These are phyloP conservation scores for Hippocampus kuda DNA, from an alignment of 2,797 vertebrate species.

Conservation along the genomic window DNA sequence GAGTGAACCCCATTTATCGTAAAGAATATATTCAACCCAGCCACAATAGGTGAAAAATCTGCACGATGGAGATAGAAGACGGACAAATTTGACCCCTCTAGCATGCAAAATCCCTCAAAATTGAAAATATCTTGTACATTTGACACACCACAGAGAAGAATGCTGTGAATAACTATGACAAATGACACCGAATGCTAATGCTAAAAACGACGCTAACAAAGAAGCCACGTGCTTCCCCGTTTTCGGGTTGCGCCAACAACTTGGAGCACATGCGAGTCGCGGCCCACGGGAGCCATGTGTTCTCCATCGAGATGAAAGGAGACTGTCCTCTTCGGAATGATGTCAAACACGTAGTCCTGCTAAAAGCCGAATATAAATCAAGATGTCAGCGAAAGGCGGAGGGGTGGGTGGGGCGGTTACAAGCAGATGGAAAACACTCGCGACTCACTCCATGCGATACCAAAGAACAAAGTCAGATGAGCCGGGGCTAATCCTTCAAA, in stretches of 20 bases:
- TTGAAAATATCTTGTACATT: too few species aligned
- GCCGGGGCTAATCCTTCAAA: constrained; percentile 44
- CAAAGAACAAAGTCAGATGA: constrained; percentile 43
- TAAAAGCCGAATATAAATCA: constrained; percentile 32
- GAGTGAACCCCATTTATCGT: too few species aligned
- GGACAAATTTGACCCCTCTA: too few species aligned
- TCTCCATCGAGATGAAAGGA: constrained; percentile 39
- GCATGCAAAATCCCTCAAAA: too few species aligned
- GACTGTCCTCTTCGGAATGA: constrained; percentile 16
- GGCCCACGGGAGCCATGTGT: constrained; percentile 25
- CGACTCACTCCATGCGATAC: constrained; percentile 35
- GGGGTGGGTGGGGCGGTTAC: not conserved
- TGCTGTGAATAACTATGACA: too few species aligned
- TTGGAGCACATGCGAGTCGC: not conserved
- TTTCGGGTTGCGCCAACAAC: not conserved
- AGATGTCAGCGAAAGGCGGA: not conserved
- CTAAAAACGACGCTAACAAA: not conserved
- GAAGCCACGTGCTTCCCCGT: not conserved
- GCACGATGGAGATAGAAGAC: too few species aligned
- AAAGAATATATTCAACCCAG: too few species aligned
- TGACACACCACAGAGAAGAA: too few species aligned
- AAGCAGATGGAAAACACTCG: constrained; percentile 33
- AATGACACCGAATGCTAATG: not conserved
- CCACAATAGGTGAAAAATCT: too few species aligned
- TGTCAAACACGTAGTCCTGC: constrained; percentile 28